Evolutionary conservation across 2,888 invertebrate genomes (phyloP), one percentile per base, ranked within the genome.

Genomic region (Emmelina monodactyla): DNA sequence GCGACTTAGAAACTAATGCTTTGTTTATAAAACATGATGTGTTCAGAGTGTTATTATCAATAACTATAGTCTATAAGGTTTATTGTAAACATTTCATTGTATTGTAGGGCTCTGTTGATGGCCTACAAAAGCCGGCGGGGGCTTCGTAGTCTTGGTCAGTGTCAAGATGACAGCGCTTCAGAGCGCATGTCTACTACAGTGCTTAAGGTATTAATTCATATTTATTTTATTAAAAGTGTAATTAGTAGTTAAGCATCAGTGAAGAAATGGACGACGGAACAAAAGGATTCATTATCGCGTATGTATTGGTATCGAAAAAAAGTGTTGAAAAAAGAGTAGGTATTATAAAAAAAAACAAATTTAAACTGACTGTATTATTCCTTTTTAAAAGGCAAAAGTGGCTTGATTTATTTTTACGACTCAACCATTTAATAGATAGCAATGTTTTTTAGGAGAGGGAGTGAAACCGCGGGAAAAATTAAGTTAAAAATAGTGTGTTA

Each of bases 121-220:
- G 76, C 79, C 36, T 79, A 79, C 75, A 79, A 79, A 78, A 79
- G 78, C 67, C 55, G 78, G 2, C 73, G 79, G 42, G 71, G 72
- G 0, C 49, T 78, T 37, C 54, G 69, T 33, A 70, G 68, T 45
- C 60, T 78, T 37, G 62, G 63, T 37, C 78, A 78, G 60, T 75
- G 73, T 45, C 53, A 55, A 44, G 73, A 78, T 68, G 73, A 61
- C 42, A 51, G 44, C 34, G 46, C 67, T 12, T 40, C 63, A 41
- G 64, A 67, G 43, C 62, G 62, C 64, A 69, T 67, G 14, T 64
- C 76, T 1, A 66, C 71, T 7, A 76, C 72, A 16, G 61, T 78
- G 42, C 78, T 78, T 43, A 79, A 78, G 75, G 78, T 76, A 50
- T 25, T 25, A 22, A 13, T 16, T 33, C 11, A 12, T 12, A 22